Conservation (phyloP, 2,113 vertebrate species). For the Erythrocercus mccallii region DNA sequence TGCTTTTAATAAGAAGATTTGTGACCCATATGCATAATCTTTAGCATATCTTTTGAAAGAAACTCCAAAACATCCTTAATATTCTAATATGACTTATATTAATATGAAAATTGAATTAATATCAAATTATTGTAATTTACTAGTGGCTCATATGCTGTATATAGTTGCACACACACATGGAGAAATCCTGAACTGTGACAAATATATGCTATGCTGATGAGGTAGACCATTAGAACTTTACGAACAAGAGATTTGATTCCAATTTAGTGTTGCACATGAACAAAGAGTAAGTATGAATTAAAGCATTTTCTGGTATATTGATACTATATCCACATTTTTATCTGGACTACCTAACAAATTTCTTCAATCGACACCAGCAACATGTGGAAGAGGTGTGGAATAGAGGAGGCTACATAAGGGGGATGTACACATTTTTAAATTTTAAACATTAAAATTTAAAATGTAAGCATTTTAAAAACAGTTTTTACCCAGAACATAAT, state of each 20-base stretch:
- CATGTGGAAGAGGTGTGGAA: not conserved
- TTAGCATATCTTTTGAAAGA: not conserved
- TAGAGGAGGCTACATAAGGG: not conserved
- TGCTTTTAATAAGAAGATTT: not conserved
- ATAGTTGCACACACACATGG: not conserved
- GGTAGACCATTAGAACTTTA: not conserved
- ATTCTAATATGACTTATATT: not conserved
- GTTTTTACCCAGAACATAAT: not conserved
- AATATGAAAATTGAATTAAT: not conserved
- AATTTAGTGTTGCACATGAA: not conserved
- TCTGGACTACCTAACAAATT: not conserved
- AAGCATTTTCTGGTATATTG: not conserved
- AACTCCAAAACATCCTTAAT: fast-evolving
- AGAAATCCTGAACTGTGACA: not conserved
- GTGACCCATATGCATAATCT: not conserved
- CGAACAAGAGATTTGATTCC: not conserved
- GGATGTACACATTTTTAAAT: fast-evolving
- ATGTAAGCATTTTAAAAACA: not conserved
- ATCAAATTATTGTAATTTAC: not conserved
- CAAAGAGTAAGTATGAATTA: not conserved
- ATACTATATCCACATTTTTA: not conserved
- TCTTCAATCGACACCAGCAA: not conserved
- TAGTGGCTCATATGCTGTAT: not conserved
- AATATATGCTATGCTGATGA: not conserved
- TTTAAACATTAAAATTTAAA: not conserved